These are phyloP conservation scores for Oceanites oceanicus DNA, from an alignment of 2,113 vertebrate genomes.

Conservation along the genomic window DNA sequence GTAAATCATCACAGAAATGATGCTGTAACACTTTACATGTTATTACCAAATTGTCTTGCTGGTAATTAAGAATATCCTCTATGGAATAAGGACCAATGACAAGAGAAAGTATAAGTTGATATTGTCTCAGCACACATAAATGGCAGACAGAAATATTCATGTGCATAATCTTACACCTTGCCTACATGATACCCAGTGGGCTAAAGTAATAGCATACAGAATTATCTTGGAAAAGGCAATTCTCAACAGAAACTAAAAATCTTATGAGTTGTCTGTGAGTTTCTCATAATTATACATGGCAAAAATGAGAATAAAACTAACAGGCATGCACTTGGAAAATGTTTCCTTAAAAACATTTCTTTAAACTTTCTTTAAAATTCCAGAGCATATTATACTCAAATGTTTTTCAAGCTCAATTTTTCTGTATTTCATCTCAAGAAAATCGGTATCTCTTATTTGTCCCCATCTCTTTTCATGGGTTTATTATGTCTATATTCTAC, in stretches of 20 bases:
- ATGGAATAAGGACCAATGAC: slow-evolving; percentile 29
- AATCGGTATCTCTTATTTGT: not conserved
- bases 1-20: slow-evolving; percentile 39
- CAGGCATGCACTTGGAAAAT: not conserved
- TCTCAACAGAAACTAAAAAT: slow-evolving; percentile 40
- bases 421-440: not conserved
- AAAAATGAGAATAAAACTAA: slow-evolving; percentile 2
- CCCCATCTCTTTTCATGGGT: not conserved
- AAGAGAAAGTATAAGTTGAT: slow-evolving; percentile 14
- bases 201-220: slow-evolving; percentile 29
- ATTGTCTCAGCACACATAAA: slow-evolving; percentile 29
- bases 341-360: not conserved
- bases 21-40: slow-evolving; percentile 9
- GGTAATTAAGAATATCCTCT: slow-evolving; percentile 50
- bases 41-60: slow-evolving; percentile 47
- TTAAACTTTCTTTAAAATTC: not conserved
- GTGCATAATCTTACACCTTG: slow-evolving; percentile 43
- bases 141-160: slow-evolving; percentile 50
- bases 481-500: not conserved
- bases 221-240: slow-evolving; percentile 44
- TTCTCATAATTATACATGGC: not conserved
- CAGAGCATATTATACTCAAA: not conserved
- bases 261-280: not conserved
- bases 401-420: not conserved
- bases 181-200: slow-evolving; percentile 38